These are phyloP conservation scores for Periplaneta americana DNA, from an alignment of 1,140 invertebrate species.

Conservation along the genomic window DNA sequence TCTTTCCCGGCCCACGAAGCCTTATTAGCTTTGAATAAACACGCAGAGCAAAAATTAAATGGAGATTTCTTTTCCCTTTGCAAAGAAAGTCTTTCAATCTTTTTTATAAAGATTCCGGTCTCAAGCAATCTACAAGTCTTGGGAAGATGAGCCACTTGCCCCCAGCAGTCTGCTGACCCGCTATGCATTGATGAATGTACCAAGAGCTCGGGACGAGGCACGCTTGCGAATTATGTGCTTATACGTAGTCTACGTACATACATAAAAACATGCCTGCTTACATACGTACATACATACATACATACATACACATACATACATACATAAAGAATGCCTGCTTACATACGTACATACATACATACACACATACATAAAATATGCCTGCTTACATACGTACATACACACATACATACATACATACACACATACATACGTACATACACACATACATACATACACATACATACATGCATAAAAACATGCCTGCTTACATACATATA, in stretches of 20 bases:
- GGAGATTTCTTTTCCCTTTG: background rate
- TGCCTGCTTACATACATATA: background rate
- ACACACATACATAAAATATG: too few species aligned
- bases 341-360: background rate
- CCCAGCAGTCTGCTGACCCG: too few species aligned
- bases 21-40: background rate
- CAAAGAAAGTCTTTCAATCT: background rate
- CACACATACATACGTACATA: background rate
- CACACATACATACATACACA: background rate
- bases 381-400: background rate
- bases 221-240: too few species aligned
- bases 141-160: too few species aligned
- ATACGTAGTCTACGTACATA: too few species aligned
- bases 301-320: too few species aligned
- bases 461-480: background rate
- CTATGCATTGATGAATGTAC: too few species aligned
- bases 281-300: too few species aligned
- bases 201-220: too few species aligned
- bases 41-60: background rate
- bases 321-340: background rate
- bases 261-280: too few species aligned
- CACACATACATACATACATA: background rate
- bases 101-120: background rate
- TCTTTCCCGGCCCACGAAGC: background rate
- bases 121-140: background rate